phyloP scores from a whole-genome alignment of 1,140 invertebrate genomes.

The Drosophila rufa region DNA sequence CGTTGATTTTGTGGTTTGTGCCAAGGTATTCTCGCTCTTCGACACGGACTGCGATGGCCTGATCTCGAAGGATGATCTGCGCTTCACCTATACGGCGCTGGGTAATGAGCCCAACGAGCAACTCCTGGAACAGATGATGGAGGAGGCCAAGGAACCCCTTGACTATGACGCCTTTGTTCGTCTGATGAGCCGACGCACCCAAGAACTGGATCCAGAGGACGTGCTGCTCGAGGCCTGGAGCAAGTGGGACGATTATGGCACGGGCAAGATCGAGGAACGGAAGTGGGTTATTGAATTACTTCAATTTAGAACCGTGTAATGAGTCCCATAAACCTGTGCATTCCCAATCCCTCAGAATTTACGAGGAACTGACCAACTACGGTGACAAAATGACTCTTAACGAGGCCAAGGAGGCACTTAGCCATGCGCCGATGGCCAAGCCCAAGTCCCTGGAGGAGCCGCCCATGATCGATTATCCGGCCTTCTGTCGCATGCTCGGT shows the following conservation, averaged over 20 bases:
- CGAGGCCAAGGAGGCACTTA: slow-evolving; percentile 88
- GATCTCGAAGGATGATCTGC: slow-evolving; percentile 87
- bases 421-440: slow-evolving; percentile 87
- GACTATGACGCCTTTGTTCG: slow-evolving; percentile 88
- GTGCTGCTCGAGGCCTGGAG: slow-evolving; percentile 87
- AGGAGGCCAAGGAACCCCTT: slow-evolving; percentile 87
- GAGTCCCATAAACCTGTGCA: not conserved
- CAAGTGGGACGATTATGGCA: slow-evolving; percentile 87
- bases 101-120: slow-evolving; percentile 87
- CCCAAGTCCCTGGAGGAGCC: slow-evolving; percentile 85
- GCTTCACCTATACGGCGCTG: slow-evolving; percentile 87
- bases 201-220: slow-evolving; percentile 88
- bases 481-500: slow-evolving; percentile 87
- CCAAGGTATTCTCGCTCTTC: slow-evolving; percentile 87
- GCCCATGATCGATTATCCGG: slow-evolving; percentile 87
- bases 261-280: slow-evolving; percentile 87
- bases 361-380: slow-evolving; percentile 87
- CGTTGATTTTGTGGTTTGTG: not conserved
- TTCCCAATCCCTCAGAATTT: slow-evolving; percentile 85
- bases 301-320: not conserved
- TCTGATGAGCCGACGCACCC: slow-evolving; percentile 87
- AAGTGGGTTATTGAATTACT: slow-evolving; percentile 81
- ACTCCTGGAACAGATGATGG: slow-evolving; percentile 86
- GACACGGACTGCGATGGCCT: slow-evolving; percentile 87
- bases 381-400: slow-evolving; percentile 87